phyloP scores from a whole-genome alignment of 2,888 invertebrate genomes.

The Steinernema scapterisci region DNA sequence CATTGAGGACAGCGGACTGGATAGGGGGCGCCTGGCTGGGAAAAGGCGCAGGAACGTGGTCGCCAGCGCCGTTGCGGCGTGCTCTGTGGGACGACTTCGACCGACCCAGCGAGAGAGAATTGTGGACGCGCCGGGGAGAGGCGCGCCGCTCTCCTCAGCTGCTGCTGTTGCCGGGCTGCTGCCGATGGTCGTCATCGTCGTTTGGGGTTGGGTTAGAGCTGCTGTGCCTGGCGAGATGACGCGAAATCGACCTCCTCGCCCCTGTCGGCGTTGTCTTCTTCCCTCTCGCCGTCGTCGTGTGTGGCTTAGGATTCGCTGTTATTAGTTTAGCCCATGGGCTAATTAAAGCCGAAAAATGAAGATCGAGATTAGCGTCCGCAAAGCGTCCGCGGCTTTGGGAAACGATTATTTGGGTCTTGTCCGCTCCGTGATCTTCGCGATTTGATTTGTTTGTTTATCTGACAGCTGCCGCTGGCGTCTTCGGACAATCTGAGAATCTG shows the following conservation, averaged over 20 bases:
- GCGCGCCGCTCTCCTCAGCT: neutral
- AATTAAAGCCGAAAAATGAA: too few species aligned
- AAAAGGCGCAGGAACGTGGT: too few species aligned
- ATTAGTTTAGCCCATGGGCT: neutral
- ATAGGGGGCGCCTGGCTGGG: too few species aligned
- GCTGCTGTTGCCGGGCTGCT: too few species aligned
- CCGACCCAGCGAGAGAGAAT: too few species aligned
- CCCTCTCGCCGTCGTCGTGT: neutral
- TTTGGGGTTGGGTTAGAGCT: too few species aligned
- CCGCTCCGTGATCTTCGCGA: neutral
- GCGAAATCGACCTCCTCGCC: neutral
- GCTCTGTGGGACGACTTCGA: too few species aligned
- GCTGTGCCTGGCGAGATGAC: neutral
- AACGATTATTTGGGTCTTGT: neutral
- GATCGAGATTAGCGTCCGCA: neutral
- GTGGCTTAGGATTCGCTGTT: neutral
- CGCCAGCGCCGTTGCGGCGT: too few species aligned
- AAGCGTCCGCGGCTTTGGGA: neutral
- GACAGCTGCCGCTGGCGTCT: conserved; percentile 15
- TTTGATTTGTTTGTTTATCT: neutral
- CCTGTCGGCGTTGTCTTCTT: neutral
- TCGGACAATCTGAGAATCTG: neutral
- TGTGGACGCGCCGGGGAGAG: neutral
- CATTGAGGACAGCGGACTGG: too few species aligned
- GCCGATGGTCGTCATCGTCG: too few species aligned